Evolutionary conservation across 1,140 invertebrate genomes (phyloP).

Genomic region (Aphidius ervi): DNA sequence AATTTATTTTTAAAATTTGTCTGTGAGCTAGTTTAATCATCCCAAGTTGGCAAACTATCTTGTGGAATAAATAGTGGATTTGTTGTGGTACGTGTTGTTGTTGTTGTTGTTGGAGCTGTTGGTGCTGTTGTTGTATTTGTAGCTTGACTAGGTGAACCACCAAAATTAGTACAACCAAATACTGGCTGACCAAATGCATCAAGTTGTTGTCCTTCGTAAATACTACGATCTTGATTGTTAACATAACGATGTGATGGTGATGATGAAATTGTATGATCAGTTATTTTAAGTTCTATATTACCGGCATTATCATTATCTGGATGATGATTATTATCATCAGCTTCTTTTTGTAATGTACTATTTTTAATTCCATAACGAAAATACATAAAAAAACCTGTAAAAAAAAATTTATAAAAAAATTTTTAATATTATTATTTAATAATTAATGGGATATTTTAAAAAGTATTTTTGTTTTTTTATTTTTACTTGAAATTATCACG

Average conservation of each 20-base stretch:
- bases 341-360: constrained; percentile 65
- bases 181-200: constrained; percentile 49
- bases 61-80: constrained; percentile 46
- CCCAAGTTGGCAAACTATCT: constrained; percentile 54
- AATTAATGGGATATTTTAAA: background rate
- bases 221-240: constrained; percentile 29
- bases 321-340: constrained; percentile 34
- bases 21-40: constrained; percentile 44
- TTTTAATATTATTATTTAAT: constrained; percentile 4
- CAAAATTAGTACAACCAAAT: constrained; percentile 48
- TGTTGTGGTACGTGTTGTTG: constrained; percentile 6
- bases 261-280: constrained; percentile 46
- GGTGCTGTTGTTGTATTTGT: constrained; percentile 14
- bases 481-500: background rate
- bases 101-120: constrained; percentile 11
- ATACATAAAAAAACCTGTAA: constrained; percentile 77
- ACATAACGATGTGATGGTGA: constrained; percentile 28
- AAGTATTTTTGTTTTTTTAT: background rate
- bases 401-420: constrained; percentile 4
- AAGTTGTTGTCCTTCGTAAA: constrained; percentile 42
- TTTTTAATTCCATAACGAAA: constrained; percentile 90
- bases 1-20: constrained; percentile 18
- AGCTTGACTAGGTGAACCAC: constrained; percentile 36
- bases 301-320: constrained; percentile 28
- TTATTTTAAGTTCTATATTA: constrained; percentile 56